Base-by-base conservation (phyloP, 1,140 invertebrate genomes). In the Listronotus oregonensis region DNA sequence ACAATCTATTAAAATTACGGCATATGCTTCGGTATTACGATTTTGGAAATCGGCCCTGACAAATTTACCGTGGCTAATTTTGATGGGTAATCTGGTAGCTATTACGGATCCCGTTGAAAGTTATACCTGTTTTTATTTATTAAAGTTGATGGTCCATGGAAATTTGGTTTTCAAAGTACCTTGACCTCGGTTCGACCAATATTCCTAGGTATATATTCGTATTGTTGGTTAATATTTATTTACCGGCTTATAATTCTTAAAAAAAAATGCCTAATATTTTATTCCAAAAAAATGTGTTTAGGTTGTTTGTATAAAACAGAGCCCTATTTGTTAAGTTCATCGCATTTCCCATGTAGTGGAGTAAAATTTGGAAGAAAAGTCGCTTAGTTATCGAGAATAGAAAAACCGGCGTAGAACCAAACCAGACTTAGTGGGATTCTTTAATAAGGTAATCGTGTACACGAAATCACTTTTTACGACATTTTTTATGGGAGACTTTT, bases 11-110 rank as follows among this genome's bases (percentile, higher is more conserved):
- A 57, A 57, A 57, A 57, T 44, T 57, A 39, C 55, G 10, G 55
- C 55, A 46, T 44, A 57, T 57, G 55, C 55, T 8, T 15, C 15
- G 40, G 11, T n/a, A 8, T 8, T 57, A 57, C 55, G 43, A 57
- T 31, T 57, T 57, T 34, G 40, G 40, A 57, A 57, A 57, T 57
- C 55, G 55, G 55, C 14, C 55, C 42, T 43, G 42, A 57, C 55
- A 57, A 57, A 57, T 57, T 39, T 40, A 57, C 55, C 55, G 27
- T 57, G 42, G 40, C 11, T 57, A 57, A 57, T 57, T 43, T 32
- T 44, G 55, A 57, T 46, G 55, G 55, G 55, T 57, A 57, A 57
- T 57, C 55, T 57, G 55, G 55, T 57, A 44, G 55, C 55, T 44
- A 57, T 57, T 57, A 57, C 15, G 49, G 5, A 40, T 11, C 12